Evolutionary conservation across 1,140 invertebrate species (phyloP).

Genomic region (Drosophila carrolli): DNA sequence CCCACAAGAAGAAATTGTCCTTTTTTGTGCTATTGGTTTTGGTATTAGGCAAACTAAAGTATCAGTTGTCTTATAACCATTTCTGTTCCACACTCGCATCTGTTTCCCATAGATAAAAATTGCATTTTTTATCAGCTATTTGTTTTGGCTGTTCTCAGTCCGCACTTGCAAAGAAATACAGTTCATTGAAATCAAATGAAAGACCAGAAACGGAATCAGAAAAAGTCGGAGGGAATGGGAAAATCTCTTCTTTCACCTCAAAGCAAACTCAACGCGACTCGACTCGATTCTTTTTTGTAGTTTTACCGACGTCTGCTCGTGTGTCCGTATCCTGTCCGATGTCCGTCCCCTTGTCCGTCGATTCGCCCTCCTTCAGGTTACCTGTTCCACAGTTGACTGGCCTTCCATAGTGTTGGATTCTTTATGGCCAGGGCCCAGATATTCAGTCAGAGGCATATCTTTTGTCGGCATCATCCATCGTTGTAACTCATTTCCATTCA

Average conservation of each 20-base stretch:
- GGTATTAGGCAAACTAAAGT: slow-evolving; percentile 36
- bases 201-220: slow-evolving; percentile 53
- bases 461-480: slow-evolving; percentile 68
- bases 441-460: slow-evolving; percentile 52
- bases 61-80: slow-evolving; percentile 37
- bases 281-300: slow-evolving; percentile 63
- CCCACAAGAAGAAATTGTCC: slow-evolving; percentile 46
- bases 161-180: slow-evolving; percentile 61
- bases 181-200: slow-evolving; percentile 78
- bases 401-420: slow-evolving; percentile 57
- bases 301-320: slow-evolving; percentile 69
- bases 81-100: slow-evolving; percentile 9
- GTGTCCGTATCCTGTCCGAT: slow-evolving; percentile 30
- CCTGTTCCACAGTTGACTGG: slow-evolving; percentile 80
- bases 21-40: slow-evolving; percentile 47
- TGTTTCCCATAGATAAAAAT: slow-evolving; percentile 50
- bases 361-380: slow-evolving; percentile 50
- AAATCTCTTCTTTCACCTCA: slow-evolving; percentile 69
- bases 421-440: slow-evolving; percentile 55
- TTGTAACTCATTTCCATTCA: slow-evolving; percentile 75
- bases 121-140: slow-evolving; percentile 77
- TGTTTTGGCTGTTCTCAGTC: slow-evolving; percentile 59
- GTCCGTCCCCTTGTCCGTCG: slow-evolving; percentile 30
- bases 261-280: slow-evolving; percentile 36
- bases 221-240: slow-evolving; percentile 9